These are phyloP conservation scores for Notiomystis cincta DNA, from an alignment of 2,113 vertebrate species.

Conservation along the genomic window DNA sequence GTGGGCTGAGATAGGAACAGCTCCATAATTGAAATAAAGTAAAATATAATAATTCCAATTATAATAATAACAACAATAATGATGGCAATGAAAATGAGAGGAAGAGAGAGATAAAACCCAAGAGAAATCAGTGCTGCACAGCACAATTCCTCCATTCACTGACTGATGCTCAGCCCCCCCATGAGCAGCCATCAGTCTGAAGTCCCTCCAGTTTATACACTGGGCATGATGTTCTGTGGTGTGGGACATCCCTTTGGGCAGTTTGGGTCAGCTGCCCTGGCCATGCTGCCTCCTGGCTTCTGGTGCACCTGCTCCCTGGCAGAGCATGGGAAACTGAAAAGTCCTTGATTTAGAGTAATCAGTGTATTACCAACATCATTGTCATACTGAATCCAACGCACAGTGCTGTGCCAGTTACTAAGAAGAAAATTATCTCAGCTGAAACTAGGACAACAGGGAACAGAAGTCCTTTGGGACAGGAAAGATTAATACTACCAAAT, in stretches of 20 bases:
- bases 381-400: not conserved
- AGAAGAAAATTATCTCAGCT: not conserved
- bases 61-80: not conserved
- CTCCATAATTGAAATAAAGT: not conserved
- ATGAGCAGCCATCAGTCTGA: rapidly evolving
- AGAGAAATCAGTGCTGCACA: not conserved
- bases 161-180: not conserved
- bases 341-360: not conserved
- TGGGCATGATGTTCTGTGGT: not conserved
- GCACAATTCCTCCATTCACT: not conserved
- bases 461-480: not conserved
- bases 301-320: not conserved
- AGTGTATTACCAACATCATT: not conserved
- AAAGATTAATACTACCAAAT: not conserved
- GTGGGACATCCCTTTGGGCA: not conserved
- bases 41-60: not conserved
- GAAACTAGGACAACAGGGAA: not conserved
- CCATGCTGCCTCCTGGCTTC: not conserved
- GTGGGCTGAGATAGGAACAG: not conserved
- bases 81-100: not conserved
- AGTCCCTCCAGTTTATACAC: not conserved
- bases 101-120: not conserved
- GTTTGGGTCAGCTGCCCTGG: not conserved
- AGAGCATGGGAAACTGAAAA: not conserved
- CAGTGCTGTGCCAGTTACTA: not conserved